Evolutionary conservation across 1,140 invertebrate genomes (phyloP).

Genomic region (Helicoverpa zea): DNA sequence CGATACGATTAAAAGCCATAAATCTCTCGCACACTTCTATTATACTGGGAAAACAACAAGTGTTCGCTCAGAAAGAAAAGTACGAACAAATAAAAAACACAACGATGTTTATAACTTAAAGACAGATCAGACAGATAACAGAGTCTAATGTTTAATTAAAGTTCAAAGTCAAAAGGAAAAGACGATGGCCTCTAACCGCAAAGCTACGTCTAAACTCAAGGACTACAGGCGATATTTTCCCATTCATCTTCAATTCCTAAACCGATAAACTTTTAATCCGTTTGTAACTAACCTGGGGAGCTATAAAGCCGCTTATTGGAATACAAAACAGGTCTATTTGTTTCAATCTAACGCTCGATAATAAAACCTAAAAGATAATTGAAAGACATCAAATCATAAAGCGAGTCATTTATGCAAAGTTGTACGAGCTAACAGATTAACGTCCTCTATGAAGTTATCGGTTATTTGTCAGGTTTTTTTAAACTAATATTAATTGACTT

Average conservation of each 20-base stretch:
- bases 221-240: conserved; percentile 10
- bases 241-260: background rate
- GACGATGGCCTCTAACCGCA: background rate
- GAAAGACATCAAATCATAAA: background rate
- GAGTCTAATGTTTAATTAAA: background rate
- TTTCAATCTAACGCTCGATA: background rate
- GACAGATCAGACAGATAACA: too few species aligned
- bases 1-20: conserved; percentile 27
- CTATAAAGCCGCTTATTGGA: background rate
- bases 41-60: background rate
- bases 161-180: background rate
- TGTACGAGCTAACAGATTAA: background rate
- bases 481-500: too few species aligned
- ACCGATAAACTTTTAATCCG: conserved; percentile 7
- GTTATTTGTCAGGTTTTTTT: too few species aligned
- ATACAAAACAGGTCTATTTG: conserved; percentile 21
- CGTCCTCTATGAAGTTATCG: background rate
- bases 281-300: conserved; percentile 8
- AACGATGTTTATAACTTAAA: background rate
- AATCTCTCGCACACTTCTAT: background rate
- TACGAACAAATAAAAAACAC: background rate
- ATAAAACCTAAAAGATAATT: background rate
- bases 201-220: conserved; percentile 2
- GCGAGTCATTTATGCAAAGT: background rate
- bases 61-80: background rate